Evolutionary conservation across 30 jellyfish, hydroid and myxozoan genomes (phyloP).

Genomic region (Aurelia sp.): DNA sequence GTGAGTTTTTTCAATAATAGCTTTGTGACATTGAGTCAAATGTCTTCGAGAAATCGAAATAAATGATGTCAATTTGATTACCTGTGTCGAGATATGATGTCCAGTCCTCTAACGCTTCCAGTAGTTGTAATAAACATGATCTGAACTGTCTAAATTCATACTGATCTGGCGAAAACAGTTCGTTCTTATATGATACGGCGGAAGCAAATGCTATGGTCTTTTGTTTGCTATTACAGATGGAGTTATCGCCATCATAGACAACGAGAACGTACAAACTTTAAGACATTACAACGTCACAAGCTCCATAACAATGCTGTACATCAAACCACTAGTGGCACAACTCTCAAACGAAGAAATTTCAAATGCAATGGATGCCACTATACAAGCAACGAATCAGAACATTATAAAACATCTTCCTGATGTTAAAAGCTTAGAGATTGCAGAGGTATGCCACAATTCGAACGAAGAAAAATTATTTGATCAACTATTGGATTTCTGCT

Average conservation of each 20-base stretch:
- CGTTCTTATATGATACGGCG: too few species aligned
- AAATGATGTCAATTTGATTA: too few species aligned
- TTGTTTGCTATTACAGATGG: constrained; percentile 31
- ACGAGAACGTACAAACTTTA: constrained; percentile 3
- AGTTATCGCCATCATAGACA: constrained; percentile 26
- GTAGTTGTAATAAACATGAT: too few species aligned
- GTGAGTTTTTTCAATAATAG: too few species aligned
- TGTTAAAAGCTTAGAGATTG: neutral
- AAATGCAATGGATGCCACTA: neutral
- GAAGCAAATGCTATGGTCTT: neutral
- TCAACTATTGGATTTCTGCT: neutral
- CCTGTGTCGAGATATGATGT: too few species aligned
- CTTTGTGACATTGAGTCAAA: too few species aligned
- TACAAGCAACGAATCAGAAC: neutral
- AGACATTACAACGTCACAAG: constrained; percentile 12
- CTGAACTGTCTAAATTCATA: too few species aligned
- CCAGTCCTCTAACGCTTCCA: too few species aligned
- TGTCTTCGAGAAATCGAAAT: too few species aligned
- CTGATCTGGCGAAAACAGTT: too few species aligned
- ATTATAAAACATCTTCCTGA: neutral
- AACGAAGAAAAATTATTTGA: neutral
- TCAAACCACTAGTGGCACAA: constrained; percentile 23
- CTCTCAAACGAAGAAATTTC: constrained; percentile 11
- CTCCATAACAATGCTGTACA: constrained; percentile 31
- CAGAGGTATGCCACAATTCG: constrained; percentile 8